Evolutionary conservation across 1,140 invertebrate genomes (phyloP).

Genomic region (Drosophila quadrilineata): DNA sequence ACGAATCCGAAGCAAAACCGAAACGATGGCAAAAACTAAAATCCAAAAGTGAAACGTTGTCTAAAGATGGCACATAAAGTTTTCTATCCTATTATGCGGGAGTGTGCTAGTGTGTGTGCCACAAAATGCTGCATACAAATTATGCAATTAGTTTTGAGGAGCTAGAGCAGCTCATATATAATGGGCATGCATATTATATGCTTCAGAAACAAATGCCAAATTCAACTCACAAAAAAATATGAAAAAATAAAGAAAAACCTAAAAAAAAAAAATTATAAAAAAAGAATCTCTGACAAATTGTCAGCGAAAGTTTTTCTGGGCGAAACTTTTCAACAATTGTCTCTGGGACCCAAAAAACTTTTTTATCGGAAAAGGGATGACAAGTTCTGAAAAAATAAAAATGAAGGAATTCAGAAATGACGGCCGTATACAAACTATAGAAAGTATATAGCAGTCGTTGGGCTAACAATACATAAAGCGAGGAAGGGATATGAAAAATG

Average conservation of each 20-base stretch:
- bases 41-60: conserved; percentile 24
- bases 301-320: conserved; percentile 62
- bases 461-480: conserved; percentile 42
- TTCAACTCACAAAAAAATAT: conserved; percentile 59
- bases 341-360: conserved; percentile 44
- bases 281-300: conserved; percentile 72
- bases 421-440: conserved; percentile 46
- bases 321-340: conserved; percentile 37
- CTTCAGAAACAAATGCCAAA: conserved; percentile 22
- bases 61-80: conserved; percentile 44
- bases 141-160: conserved; percentile 70
- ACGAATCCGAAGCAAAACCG: conserved; percentile 1
- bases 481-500: conserved; percentile 24
- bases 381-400: conserved; percentile 63
- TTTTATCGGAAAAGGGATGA: conserved; percentile 32
- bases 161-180: conserved; percentile 14
- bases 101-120: conserved; percentile 17
- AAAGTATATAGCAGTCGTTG: conserved; percentile 11
- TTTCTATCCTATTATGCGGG: conserved; percentile 39
- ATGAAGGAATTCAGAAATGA: no score
- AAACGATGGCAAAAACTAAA: conserved; percentile 11
- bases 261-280: no score
- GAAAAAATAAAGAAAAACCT: conserved; percentile 52
- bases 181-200: conserved; percentile 48
- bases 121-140: conserved; percentile 72